Evolutionary conservation across 2,797 vertebrate species (phyloP).

Genomic region (Hozukius guyotensis): DNA sequence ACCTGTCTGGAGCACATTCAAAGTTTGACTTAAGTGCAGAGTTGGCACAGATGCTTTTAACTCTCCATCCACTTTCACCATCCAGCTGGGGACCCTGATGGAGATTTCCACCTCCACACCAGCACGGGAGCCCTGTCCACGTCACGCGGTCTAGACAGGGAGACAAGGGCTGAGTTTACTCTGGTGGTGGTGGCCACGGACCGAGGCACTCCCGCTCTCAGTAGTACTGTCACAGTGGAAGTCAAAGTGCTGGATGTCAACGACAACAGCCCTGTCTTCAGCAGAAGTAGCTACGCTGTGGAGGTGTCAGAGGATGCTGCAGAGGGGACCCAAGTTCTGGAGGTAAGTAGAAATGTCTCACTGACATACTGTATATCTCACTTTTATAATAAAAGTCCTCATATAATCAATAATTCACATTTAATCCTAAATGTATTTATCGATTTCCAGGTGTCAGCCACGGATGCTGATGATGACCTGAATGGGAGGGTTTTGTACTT

Average conservation of each 20-base stretch:
- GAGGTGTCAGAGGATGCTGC: constrained; percentile 90
- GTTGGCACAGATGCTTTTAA: constrained; percentile 25
- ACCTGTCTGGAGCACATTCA: constrained; percentile 16
- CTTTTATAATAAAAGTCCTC: not conserved
- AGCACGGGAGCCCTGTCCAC: constrained; percentile 89
- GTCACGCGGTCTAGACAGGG: constrained; percentile 88
- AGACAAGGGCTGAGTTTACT: constrained; percentile 82
- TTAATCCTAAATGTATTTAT: not conserved
- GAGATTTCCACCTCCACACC: constrained; percentile 88
- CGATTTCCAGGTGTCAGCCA: constrained; percentile 81
- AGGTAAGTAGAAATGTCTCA: constrained; percentile 55
- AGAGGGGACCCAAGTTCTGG: constrained; percentile 85
- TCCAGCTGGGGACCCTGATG: constrained; percentile 88
- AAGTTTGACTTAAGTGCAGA: constrained; percentile 43
- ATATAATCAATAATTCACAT: not conserved
- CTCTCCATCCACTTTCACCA: not conserved
- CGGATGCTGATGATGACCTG: constrained; percentile 88
- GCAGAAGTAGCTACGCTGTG: constrained; percentile 80
- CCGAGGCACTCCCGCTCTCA: constrained; percentile 85
- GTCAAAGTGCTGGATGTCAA: constrained; percentile 93
- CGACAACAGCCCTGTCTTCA: constrained; percentile 91
- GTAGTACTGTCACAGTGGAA: constrained; percentile 84
- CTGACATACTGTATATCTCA: not conserved
- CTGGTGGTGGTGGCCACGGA: constrained; percentile 89
- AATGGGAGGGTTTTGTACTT: constrained; percentile 93